Conservation (phyloP, 2,113 vertebrate species). For the Leucoraja erinaceus region DNA sequence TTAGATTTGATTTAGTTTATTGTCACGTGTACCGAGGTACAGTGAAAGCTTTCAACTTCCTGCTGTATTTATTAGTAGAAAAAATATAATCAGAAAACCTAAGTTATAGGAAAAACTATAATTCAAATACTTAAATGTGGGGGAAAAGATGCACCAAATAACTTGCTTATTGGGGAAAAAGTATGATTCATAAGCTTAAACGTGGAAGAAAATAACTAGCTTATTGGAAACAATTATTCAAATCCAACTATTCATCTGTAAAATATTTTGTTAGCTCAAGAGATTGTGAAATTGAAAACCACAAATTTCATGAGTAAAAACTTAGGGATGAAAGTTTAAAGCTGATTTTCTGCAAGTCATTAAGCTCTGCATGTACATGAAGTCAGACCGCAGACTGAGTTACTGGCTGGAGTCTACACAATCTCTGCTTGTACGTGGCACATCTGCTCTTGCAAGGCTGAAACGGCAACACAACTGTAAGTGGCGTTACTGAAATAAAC, state of each 20-base stretch:
- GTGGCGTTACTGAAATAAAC: background rate
- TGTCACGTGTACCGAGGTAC: no score
- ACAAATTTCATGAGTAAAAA: background rate
- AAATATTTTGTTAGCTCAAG: background rate
- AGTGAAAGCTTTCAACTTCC: no score
- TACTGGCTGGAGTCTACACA: background rate
- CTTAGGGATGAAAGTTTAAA: background rate
- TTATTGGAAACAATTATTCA: background rate
- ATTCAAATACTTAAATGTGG: background rate
- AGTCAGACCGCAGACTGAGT: background rate
- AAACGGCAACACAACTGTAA: conserved; percentile 33
- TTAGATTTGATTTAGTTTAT: no score
- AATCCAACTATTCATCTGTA: background rate
- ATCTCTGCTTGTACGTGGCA: background rate
- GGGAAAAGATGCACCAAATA: no score
- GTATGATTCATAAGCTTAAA: no score
- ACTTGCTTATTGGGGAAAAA: no score
- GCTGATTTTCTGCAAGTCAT: background rate
- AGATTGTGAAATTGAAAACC: background rate
- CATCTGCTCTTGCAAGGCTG: conserved; percentile 16
- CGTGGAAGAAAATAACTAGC: no score
- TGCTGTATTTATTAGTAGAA: background rate
- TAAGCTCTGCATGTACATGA: background rate
- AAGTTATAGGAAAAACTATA: background rate
- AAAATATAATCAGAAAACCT: background rate